A percentile compares a stretch with the other conserved stretches of the same genome.
Conservation (phyloP, 2,888 invertebrate genomes). For the Hemaris fuciformis region DNA sequence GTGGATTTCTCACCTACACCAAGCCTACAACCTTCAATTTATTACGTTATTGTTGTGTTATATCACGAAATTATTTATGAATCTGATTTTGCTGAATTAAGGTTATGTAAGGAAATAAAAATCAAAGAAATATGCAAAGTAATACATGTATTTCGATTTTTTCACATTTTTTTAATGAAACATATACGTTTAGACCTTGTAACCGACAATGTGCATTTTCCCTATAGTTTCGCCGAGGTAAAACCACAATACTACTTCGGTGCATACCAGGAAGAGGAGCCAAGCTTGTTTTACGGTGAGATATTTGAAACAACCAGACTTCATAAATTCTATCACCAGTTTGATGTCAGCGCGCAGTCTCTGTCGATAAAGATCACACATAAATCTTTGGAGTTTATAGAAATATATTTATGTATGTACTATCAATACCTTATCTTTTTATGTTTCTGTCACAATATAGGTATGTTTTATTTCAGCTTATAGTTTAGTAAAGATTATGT, state of each 20-base stretch:
- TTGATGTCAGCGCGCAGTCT: conserved; percentile 45
- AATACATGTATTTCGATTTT: not conserved
- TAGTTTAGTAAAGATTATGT: not conserved
- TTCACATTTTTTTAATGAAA: not conserved
- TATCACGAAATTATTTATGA: not conserved
- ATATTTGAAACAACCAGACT: conserved; percentile 42
- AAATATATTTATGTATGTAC: not conserved
- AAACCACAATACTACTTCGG: conserved; percentile 64
- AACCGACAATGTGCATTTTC: conserved; percentile 64
- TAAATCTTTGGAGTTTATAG: not conserved
- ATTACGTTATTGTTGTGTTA: not conserved
- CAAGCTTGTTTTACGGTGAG: conserved; percentile 64
- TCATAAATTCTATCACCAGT: conserved; percentile 47
- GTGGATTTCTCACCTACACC: not conserved
- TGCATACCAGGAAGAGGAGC: conserved; percentile 54
- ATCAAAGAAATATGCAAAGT: too few species aligned
- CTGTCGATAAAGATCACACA: conserved; percentile 32
- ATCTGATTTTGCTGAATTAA: not conserved
- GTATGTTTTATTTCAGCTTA: not conserved
- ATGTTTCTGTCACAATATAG: not conserved
- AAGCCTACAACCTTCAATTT: not conserved
- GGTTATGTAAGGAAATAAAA: not conserved
- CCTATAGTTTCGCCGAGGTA: conserved; percentile 68
- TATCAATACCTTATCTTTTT: not conserved
- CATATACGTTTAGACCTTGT: conserved; percentile 46